phyloP scores from a whole-genome alignment of 92 coral and sea anemone genomes.

The Meandrina meandrites region DNA sequence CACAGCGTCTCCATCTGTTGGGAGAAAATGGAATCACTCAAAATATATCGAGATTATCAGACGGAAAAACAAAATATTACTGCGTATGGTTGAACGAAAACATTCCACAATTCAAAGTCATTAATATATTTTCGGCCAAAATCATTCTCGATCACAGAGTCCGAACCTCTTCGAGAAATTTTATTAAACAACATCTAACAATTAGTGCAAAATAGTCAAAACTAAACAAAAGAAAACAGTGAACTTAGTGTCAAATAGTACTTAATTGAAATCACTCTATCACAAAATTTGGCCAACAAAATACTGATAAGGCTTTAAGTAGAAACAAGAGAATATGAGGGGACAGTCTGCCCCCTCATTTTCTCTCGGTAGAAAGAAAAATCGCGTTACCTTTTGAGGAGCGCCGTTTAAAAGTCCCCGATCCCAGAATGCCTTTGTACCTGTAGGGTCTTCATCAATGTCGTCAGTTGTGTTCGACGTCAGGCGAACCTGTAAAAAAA shows the following conservation, averaged over 20 bases:
- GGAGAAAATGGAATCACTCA: neutral
- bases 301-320: too few species aligned
- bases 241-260: too few species aligned
- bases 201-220: too few species aligned
- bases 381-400: constrained; percentile 81
- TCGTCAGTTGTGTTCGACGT: constrained; percentile 84
- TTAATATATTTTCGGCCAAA: neutral
- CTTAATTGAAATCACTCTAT: too few species aligned
- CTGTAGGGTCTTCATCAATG: constrained; percentile 98
- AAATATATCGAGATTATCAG: neutral
- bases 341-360: too few species aligned
- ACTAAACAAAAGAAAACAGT: too few species aligned
- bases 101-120: neutral
- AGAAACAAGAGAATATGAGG: too few species aligned
- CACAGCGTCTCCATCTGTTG: constrained; percentile 84
- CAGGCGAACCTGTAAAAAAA: constrained; percentile 89
- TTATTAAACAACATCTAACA: too few species aligned
- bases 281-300: neutral
- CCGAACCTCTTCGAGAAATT: too few species aligned
- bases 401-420: constrained; percentile 96
- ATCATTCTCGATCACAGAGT: too few species aligned
- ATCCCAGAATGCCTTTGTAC: constrained; percentile 99
- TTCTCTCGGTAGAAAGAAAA: neutral
- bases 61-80: neutral
- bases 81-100: neutral